phyloP scores from a whole-genome alignment of 2,888 invertebrate species.

The Polyommatus icarus region DNA sequence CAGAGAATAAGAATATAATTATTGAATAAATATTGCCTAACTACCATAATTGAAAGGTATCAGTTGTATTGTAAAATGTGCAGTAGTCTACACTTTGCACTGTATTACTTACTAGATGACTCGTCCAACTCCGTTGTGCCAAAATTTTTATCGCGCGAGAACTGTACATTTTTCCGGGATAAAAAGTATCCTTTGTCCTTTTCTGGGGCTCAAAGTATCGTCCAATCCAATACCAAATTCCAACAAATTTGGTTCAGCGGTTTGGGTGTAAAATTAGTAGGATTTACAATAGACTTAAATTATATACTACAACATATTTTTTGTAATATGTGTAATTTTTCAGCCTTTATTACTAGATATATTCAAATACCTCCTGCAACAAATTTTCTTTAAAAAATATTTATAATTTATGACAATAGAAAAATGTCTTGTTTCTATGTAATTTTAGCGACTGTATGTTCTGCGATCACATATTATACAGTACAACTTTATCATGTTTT shows the following conservation, averaged over 20 bases:
- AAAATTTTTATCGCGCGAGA: too few relatives aligned
- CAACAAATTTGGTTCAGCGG: background rate
- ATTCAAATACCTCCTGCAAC: too few relatives aligned
- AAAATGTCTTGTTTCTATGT: background rate
- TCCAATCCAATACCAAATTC: background rate
- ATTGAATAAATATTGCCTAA: too few relatives aligned
- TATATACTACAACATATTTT: background rate
- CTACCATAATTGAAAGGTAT: too few relatives aligned
- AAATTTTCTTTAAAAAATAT: background rate
- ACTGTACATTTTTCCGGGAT: too few relatives aligned
- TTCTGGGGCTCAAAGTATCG: background rate
- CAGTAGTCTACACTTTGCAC: background rate
- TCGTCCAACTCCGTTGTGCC: too few relatives aligned
- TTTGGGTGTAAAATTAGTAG: too few relatives aligned
- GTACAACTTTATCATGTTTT: conserved; percentile 14
- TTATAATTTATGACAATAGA: background rate
- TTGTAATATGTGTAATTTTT: background rate
- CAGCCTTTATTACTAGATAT: background rate
- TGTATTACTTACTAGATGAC: too few relatives aligned
- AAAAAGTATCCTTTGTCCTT: too few relatives aligned
- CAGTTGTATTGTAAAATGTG: too few relatives aligned
- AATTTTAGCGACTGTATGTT: background rate
- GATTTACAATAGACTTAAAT: too few relatives aligned
- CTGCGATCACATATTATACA: background rate
- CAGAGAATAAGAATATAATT: too few relatives aligned